These are phyloP conservation scores for Tokudaia tokunoshimensis DNA, from an alignment of 2,797 vertebrate species.

Conservation along the genomic window DNA sequence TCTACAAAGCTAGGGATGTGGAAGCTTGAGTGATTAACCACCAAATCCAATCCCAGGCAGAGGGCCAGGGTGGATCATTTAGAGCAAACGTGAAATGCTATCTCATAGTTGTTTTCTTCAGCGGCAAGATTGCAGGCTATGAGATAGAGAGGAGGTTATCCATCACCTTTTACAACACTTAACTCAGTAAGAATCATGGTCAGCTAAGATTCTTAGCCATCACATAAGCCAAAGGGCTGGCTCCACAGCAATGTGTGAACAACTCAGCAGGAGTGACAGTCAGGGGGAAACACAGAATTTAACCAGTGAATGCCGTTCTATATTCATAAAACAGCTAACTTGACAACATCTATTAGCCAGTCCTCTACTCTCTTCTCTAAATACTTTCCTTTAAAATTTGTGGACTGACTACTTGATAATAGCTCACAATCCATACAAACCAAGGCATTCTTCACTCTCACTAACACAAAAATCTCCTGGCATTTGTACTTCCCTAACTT, in stretches of 20 bases:
- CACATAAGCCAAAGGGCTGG: neutral
- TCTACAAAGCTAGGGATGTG: slow-evolving; percentile 46
- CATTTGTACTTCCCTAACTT: slow-evolving; percentile 25
- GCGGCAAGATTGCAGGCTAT: slow-evolving; percentile 16
- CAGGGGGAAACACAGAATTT: neutral
- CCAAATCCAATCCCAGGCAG: slow-evolving; percentile 62
- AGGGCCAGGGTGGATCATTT: slow-evolving; percentile 50
- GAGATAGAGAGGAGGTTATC: slow-evolving; percentile 1
- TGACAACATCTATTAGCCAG: neutral
- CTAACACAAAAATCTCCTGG: neutral
- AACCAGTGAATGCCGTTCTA: neutral
- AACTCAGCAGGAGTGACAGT: neutral
- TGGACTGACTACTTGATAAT: neutral
- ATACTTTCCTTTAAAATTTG: neutral
- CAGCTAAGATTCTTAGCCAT: neutral
- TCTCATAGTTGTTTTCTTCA: slow-evolving; percentile 58
- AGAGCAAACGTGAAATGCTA: slow-evolving; percentile 54
- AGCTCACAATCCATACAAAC: neutral
- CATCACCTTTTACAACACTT: slow-evolving; percentile 33
- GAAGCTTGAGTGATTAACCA: slow-evolving; percentile 58
- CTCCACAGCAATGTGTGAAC: neutral
- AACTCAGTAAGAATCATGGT: neutral
- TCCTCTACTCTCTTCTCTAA: neutral
- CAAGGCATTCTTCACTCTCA: slow-evolving; percentile 22
- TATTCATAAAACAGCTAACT: neutral